Percentiles rank a stretch among this genome's conserved stretches.
Conservation (phyloP, 1,140 invertebrate species). For the Heliothis virescens region DNA sequence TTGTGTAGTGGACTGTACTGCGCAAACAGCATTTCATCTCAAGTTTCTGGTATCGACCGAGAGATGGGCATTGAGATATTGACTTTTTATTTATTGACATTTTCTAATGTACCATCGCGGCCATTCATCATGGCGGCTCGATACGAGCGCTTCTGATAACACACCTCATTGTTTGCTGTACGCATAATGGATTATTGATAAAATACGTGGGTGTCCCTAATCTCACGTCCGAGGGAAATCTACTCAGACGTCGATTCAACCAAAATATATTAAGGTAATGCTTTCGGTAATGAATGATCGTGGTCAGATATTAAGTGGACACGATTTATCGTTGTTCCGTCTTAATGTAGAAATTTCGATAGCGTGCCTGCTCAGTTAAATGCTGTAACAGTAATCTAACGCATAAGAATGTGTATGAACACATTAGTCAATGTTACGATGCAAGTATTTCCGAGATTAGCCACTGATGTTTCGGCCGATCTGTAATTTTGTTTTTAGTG, state of each 20-base stretch:
- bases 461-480: slow-evolving; percentile 62
- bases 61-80: slow-evolving; percentile 76
- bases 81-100: slow-evolving; percentile 85
- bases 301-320: slow-evolving; percentile 77
- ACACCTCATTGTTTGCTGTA: slow-evolving; percentile 80
- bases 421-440: slow-evolving; percentile 74
- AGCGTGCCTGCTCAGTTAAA: slow-evolving; percentile 70
- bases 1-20: slow-evolving; percentile 62
- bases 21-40: slow-evolving; percentile 66
- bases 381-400: slow-evolving; percentile 73
- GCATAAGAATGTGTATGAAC: slow-evolving; percentile 62
- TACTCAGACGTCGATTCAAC: slow-evolving; percentile 68
- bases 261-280: slow-evolving; percentile 74
- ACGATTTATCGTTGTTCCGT: slow-evolving; percentile 75
- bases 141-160: slow-evolving; percentile 74
- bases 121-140: slow-evolving; percentile 78
- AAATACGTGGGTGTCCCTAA: slow-evolving; percentile 84
- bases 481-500: slow-evolving; percentile 62
- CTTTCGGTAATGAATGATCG: slow-evolving; percentile 72
- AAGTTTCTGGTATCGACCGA: slow-evolving; percentile 57
- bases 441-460: slow-evolving; percentile 67
- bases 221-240: slow-evolving; percentile 72
- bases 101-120: slow-evolving; percentile 76
- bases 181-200: slow-evolving; percentile 86
- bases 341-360: slow-evolving; percentile 76